Base-by-base conservation (phyloP, 2,888 invertebrate species). In the Sinelater perroti region DNA sequence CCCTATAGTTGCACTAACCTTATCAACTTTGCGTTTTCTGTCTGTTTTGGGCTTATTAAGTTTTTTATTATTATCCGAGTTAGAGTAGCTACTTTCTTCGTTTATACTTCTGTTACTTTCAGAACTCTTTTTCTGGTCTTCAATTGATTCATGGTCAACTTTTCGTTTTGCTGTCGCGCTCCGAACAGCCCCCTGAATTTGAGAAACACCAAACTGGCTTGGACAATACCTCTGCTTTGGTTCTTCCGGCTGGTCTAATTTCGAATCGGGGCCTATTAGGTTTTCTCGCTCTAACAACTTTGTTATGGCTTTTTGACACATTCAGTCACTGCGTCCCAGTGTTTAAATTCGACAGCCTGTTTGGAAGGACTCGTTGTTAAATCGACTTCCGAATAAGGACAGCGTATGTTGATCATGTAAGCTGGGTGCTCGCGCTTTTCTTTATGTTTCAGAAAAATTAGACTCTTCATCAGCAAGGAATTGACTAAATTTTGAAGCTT, bases 321-420 rank as follows among this genome's bases (percentile, higher is more conserved):
- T 38, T 71, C 67, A 13, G 74, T 61, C 8, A 84, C 64, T n/a
- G 69, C 57, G 16, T 80, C 75, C 80, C 80, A 82, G 56, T 82
- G 75, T 65, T 77, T 78, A 68, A 86, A 86, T 70, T 83, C 81
- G 1, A 83, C 79, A 38, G 78, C 67, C 4, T 79, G 79, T 67
- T 83, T 84, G 4, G 77, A 74, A 2, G 81, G 79, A 58, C 82
- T 80, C 58, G 79, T 75, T 11, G 77, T 75, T 7, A 84, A 75
- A 66, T 84, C 83, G 61, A 83, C 81, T 35, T 76, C 75, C 38
- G 74, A 73, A 33, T 76, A 70, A 0, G 84, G 81, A 67, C 85
- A 85, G 55, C 73, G 75, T 30, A 86, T 78, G 68, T 83, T 81
- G 3, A 86, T 61, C n/a, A 85, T 70, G 74, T 78, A 86, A 24